Evolutionary conservation across 2,797 vertebrate species (phyloP), one percentile per base, ranked within the genome.

Genomic region (Gephyroberyx darwinii): DNA sequence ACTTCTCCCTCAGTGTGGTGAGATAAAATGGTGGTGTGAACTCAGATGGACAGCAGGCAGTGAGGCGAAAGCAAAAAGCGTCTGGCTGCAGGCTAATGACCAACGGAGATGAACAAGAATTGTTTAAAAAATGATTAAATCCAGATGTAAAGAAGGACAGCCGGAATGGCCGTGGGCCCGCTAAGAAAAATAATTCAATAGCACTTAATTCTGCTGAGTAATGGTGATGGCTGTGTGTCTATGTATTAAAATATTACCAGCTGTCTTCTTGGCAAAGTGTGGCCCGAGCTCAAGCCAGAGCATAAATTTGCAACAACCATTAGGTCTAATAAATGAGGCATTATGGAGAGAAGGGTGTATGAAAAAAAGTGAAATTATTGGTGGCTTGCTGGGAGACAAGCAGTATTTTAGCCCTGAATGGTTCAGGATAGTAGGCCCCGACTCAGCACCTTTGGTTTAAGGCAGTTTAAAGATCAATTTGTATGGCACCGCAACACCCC

Each of bases 251-350:
- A 22, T 70, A 70, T 82, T 59, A 81, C 81, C 86, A 73, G 68
- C 74, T 82, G 82, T 80, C 84, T 35, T 74, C 72, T 58, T 77
- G 83, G 86, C 75, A 80, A 77, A 83, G 75, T 75, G 81, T 70
- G 64, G 74, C 22, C 77, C 10, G 57, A 75, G 74, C 71, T 75
- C 43, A 4, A 50, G 82, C 74, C 86, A 65, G 60, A 55, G 66
- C 74, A 86, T 90, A 87, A 80, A 88, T 88, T 81, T 85, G 71
- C 60, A 68, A 35, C 64, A 47, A 3, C 74, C 78, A 79, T 70
- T 57, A 68, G 56, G 75, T 55, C 82, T 71, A 84, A 89, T 85
- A 69, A 88, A 84, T 61, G 76, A 82, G 67, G 22, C 73, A 82
- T 87, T 83, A 86, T 70, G 76, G 77, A 62, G 77, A 84, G 71